Percentiles rank a stretch among this genome's conserved stretches.
phyloP scores from a whole-genome alignment of 2,113 vertebrate species.

The Lutjanus erythropterus region DNA sequence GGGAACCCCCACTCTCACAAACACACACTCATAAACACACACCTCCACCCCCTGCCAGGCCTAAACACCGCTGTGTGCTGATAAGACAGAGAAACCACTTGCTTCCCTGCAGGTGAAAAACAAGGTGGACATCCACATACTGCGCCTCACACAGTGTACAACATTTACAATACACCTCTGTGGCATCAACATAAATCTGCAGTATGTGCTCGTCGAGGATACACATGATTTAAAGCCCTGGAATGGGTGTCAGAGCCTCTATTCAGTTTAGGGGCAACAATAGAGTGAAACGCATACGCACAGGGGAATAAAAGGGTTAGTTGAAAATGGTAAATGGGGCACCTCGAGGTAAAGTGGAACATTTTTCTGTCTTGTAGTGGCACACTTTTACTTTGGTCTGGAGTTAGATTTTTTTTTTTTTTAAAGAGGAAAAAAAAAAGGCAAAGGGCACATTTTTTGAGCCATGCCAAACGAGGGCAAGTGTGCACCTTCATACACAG shows the following conservation, averaged over 20 bases:
- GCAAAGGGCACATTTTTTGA: constrained; percentile 12
- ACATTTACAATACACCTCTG: constrained; percentile 63
- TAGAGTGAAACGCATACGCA: constrained; percentile 32
- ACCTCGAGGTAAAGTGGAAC: constrained; percentile 51
- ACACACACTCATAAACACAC: constrained; percentile 7
- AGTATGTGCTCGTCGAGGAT: constrained; percentile 34
- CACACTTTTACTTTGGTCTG: constrained; percentile 49
- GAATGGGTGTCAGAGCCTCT: constrained; percentile 42
- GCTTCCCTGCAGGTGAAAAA: constrained; percentile 68
- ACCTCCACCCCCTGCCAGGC: constrained; percentile 25
- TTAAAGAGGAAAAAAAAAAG: constrained; percentile 36
- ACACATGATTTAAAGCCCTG: constrained; percentile 58
- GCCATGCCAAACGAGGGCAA: not conserved
- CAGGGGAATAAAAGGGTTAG: constrained; percentile 41
- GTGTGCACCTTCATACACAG: not conserved
- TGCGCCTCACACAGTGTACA: constrained; percentile 27
- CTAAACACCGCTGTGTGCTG: constrained; percentile 55
- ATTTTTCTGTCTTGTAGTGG: constrained; percentile 18
- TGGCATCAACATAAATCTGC: constrained; percentile 69
- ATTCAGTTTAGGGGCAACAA: constrained; percentile 60
- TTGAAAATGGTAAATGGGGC: constrained; percentile 61
- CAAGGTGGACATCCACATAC: constrained; percentile 51
- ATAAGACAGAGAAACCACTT: constrained; percentile 61
- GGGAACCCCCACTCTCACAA: not conserved
- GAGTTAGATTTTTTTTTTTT: not conserved